Evolutionary conservation across 2,113 vertebrate species (phyloP).

Genomic region (Anser cygnoides): DNA sequence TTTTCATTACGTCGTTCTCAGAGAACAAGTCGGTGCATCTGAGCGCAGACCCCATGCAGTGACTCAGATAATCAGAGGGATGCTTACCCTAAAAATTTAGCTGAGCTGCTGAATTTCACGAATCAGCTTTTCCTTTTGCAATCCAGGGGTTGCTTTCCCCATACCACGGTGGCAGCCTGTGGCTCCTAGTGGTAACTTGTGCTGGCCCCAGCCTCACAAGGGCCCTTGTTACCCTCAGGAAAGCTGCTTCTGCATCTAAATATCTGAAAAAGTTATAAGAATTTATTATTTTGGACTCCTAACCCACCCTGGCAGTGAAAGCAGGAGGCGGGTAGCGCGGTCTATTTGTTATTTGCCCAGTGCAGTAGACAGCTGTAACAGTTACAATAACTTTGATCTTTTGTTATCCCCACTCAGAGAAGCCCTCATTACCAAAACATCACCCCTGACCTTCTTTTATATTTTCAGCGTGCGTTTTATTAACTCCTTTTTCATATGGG

Average conservation of each 20-base stretch:
- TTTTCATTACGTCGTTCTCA: not conserved
- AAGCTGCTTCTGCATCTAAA: not conserved
- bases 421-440: constrained; percentile 65
- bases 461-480: constrained; percentile 72
- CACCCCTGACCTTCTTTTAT: constrained; percentile 72
- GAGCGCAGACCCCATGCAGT: not conserved
- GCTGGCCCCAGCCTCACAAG: not conserved
- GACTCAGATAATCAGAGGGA: not conserved
- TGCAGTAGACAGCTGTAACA: constrained; percentile 43
- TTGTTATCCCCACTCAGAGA: constrained; percentile 68
- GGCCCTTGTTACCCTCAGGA: not conserved
- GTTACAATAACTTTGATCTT: constrained; percentile 61
- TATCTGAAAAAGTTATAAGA: not conserved
- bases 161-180: rapidly evolving
- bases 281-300: not conserved
- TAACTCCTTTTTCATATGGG: constrained; percentile 73
- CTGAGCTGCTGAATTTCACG: not conserved
- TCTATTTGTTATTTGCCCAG: not conserved
- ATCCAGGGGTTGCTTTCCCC: not conserved
- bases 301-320: not conserved
- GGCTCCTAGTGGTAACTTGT: not conserved
- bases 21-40: not conserved
- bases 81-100: not conserved
- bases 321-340: not conserved
- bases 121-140: not conserved